Evolutionary conservation across 2,888 invertebrate genomes (phyloP).

Genomic region (Thumatha senex): DNA sequence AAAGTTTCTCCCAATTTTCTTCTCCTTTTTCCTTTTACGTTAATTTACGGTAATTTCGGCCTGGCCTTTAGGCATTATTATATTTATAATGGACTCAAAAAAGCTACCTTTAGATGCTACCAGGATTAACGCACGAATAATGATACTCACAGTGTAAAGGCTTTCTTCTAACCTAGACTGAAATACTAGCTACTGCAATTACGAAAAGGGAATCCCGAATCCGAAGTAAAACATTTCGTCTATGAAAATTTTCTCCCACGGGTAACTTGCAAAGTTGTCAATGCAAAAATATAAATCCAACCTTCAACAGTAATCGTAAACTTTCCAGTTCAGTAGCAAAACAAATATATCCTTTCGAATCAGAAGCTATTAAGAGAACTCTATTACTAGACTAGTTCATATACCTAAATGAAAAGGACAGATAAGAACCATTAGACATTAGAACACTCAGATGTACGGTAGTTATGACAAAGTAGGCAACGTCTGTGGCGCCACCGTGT

Average conservation of each 20-base stretch:
- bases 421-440: slow-evolving; percentile 38
- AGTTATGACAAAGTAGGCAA: slow-evolving; percentile 61
- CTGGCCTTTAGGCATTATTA: too few species aligned
- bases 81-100: too few species aligned
- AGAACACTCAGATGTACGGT: slow-evolving; percentile 43
- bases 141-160: too few species aligned
- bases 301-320: neutral
- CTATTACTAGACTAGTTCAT: slow-evolving; percentile 9
- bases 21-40: too few species aligned
- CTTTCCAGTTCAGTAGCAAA: neutral
- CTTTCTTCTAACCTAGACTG: too few species aligned
- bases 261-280: too few species aligned
- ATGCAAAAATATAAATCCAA: neutral
- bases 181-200: too few species aligned
- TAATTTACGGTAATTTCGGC: too few species aligned
- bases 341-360: slow-evolving; percentile 1
- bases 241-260: too few species aligned
- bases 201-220: too few species aligned
- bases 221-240: too few species aligned
- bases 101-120: slow-evolving; percentile 20
- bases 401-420: slow-evolving; percentile 9
- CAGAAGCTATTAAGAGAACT: neutral
- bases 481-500: slow-evolving; percentile 70
- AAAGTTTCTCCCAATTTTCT: too few species aligned
- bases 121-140: neutral